Evolutionary conservation across 1,140 invertebrate genomes (phyloP), one percentile per base, ranked within the genome.

Genomic region (Bathynomus jamesi): DNA sequence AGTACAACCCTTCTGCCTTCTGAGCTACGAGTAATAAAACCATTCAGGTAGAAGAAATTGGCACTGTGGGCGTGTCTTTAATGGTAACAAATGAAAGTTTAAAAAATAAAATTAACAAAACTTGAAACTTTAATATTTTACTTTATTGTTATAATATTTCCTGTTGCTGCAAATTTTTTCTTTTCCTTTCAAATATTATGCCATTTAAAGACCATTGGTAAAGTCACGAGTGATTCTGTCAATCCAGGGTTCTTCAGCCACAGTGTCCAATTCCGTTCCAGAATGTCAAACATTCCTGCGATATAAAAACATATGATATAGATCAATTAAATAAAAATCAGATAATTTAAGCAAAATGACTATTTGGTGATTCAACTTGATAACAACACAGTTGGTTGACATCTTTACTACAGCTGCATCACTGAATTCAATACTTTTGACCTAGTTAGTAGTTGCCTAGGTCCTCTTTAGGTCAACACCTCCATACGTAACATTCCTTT

Each of bases 391-490:
- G 25, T 63, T 11, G 17, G 17, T 70, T 25, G 21, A 8, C 3
- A 2, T 78, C 30, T 65, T 28, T 3, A 76, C 82, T 8, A 21
- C 13, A 32, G 4, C 17, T 53, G 13, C 10, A 21, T 80, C 82
- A 90, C 91, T 90, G 28, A 88, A 86, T 27, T 89, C 87, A 61
- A 93, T 88, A 29, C 91, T 93, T 79, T 89, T 88, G 0, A 92
- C 87, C 46, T 80, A 79, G 78, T 89, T 87, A 87, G 61, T 85
- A 85, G 77, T 85, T 88, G 4, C 86, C 83, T 0, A 84, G 80
- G 30, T 86, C 87, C 0, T 28, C 31, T 21, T 28, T 28, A 27
- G 30, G 29, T 21, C 28, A n/a, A n/a, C n/a, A n/a, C n/a, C n/a
- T n/a, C n/a, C n/a, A n/a, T n/a, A n/a, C n/a, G n/a, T n/a, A n/a